Evolutionary conservation across 2,888 invertebrate species (phyloP).

Genomic region (Coremacera marginata): DNA sequence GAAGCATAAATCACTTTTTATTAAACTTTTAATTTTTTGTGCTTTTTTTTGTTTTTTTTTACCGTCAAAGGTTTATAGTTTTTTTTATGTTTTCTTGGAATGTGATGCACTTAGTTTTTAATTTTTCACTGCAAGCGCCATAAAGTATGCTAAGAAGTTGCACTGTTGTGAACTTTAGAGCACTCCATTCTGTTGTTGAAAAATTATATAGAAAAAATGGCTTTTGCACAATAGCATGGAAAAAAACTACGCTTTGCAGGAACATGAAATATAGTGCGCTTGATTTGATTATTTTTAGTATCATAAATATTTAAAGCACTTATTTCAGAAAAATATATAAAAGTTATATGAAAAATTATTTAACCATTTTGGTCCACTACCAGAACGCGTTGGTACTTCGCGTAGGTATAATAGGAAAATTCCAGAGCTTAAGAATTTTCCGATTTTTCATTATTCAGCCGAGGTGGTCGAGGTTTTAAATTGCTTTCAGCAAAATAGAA

Average conservation of each 20-base stretch:
- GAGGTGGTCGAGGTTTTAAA: too few species aligned
- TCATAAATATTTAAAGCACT: neutral
- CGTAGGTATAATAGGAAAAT: too few species aligned
- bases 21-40: conserved; percentile 40
- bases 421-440: too few species aligned
- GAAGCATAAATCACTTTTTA: conserved; percentile 44
- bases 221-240: neutral
- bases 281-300: conserved; percentile 18
- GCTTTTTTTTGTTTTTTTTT: neutral
- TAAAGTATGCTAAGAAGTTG: neutral
- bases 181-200: neutral
- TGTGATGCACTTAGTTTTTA: conserved; percentile 37
- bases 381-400: too few species aligned
- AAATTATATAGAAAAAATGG: conserved; percentile 16
- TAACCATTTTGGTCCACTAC: neutral
- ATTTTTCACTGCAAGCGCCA: conserved; percentile 34
- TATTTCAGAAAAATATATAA: neutral
- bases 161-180: neutral
- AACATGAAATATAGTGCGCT: conserved; percentile 12
- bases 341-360: neutral
- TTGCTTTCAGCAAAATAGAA: too few species aligned
- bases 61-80: neutral
- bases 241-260: neutral
- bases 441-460: too few species aligned
- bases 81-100: neutral